These are phyloP conservation scores for Synanthedon formicaeformis DNA, from an alignment of 2,888 invertebrate genomes.

Conservation along the genomic window DNA sequence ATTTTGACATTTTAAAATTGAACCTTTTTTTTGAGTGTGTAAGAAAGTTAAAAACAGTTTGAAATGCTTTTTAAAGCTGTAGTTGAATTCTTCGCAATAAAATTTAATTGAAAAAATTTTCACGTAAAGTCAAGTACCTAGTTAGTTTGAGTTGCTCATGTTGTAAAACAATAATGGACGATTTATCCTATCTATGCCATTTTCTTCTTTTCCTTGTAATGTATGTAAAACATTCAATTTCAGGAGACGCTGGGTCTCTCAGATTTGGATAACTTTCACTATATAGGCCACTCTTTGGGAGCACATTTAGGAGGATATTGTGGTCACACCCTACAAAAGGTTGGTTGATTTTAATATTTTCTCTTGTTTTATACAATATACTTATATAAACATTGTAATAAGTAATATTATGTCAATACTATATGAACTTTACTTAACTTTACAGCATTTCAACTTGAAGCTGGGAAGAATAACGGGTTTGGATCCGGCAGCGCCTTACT, in stretches of 20 bases:
- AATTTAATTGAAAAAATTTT: too few species aligned
- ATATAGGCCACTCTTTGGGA: slow-evolving; percentile 89
- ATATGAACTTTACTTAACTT: slow-evolving; percentile 6
- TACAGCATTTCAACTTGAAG: slow-evolving; percentile 74
- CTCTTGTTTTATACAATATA: too few species aligned
- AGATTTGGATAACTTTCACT: slow-evolving; percentile 78
- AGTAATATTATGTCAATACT: too few species aligned
- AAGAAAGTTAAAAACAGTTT: too few species aligned
- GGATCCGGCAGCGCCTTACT: slow-evolving; percentile 94
- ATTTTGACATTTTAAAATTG: not conserved
- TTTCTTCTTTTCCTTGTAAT: too few species aligned
- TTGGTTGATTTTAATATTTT: slow-evolving; percentile 19
- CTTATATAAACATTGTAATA: too few species aligned
- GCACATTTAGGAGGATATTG: slow-evolving; percentile 88
- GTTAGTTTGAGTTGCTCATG: too few species aligned
- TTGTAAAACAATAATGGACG: too few species aligned
- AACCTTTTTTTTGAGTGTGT: not conserved
- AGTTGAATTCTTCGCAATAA: too few species aligned
- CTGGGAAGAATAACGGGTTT: slow-evolving; percentile 86
- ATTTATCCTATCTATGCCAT: too few species aligned
- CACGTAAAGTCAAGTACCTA: too few species aligned
- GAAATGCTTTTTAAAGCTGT: too few species aligned
- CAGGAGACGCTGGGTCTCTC: slow-evolving; percentile 67
- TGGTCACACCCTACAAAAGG: slow-evolving; percentile 80
- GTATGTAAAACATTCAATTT: slow-evolving; percentile 8